These are phyloP conservation scores for Anguilla rostrata DNA, from an alignment of 2,113 vertebrate genomes.

Conservation along the genomic window DNA sequence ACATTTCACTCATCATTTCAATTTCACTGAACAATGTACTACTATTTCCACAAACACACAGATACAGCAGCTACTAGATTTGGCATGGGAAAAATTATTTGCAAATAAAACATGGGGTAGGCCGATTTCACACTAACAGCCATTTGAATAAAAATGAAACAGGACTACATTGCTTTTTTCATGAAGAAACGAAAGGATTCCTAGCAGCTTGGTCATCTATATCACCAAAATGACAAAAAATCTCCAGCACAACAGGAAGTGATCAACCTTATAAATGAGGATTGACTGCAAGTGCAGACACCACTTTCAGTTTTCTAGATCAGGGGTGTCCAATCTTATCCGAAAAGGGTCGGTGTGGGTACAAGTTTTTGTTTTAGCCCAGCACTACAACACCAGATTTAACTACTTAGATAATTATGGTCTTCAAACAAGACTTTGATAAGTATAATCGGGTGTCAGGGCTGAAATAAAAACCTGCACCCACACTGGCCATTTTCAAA, in stretches of 20 bases:
- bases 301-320: too few relatives aligned
- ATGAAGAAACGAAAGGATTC: conserved; percentile 39
- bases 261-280: too few relatives aligned
- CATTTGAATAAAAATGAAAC: conserved; percentile 33
- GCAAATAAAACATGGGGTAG: conserved; percentile 24
- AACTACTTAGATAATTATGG: too few relatives aligned
- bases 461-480: too few relatives aligned
- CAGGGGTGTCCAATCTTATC: too few relatives aligned
- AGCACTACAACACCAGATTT: too few relatives aligned
- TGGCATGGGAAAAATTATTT: conserved; percentile 35
- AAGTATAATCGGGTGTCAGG: too few relatives aligned
- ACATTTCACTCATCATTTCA: background rate
- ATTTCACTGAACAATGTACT: background rate
- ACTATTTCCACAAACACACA: conserved; percentile 1
- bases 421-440: too few relatives aligned
- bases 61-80: conserved; percentile 18
- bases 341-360: too few relatives aligned
- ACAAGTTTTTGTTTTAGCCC: too few relatives aligned
- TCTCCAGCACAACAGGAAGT: conserved; percentile 44
- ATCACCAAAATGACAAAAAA: conserved; percentile 31
- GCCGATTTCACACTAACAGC: conserved; percentile 28
- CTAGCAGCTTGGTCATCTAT: conserved; percentile 38
- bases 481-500: too few relatives aligned
- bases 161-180: conserved; percentile 33
- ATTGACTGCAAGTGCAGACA: too few relatives aligned